Evolutionary conservation across 1,140 invertebrate species (phyloP).

Genomic region (Rhyzopertha dominica): DNA sequence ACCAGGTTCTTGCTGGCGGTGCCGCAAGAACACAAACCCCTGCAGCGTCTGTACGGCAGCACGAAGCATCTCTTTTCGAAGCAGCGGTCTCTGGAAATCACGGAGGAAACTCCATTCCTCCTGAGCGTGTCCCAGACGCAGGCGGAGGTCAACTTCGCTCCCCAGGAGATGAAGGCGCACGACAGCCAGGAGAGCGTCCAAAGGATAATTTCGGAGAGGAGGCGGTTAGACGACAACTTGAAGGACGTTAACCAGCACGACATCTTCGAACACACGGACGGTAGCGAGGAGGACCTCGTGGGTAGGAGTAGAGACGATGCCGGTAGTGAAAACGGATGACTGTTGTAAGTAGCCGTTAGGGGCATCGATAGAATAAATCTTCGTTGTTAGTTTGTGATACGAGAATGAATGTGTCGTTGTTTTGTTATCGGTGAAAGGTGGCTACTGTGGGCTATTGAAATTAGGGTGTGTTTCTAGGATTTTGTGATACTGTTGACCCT

Average conservation of each 20-base stretch:
- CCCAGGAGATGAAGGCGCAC: conserved; percentile 27
- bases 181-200: conserved; percentile 43
- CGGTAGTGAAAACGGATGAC: conserved; percentile 16
- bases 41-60: conserved; percentile 44
- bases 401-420: neutral
- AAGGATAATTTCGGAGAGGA: conserved; percentile 39
- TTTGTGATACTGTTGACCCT: too few relatives aligned
- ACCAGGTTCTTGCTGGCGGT: conserved; percentile 27
- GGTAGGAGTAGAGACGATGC: conserved; percentile 13
- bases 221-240: conserved; percentile 39
- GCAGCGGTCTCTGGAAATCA: conserved; percentile 37
- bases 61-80: conserved; percentile 44
- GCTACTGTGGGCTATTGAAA: neutral
- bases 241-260: conserved; percentile 39
- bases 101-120: conserved; percentile 40
- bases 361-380: conserved; percentile 1
- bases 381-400: too few relatives aligned
- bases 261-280: conserved; percentile 37
- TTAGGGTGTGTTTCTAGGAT: conserved; percentile 2
- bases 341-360: conserved; percentile 10
- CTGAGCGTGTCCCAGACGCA: conserved; percentile 13
- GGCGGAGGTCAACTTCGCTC: conserved; percentile 10
- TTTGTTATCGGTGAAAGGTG: neutral
- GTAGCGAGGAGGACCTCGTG: conserved; percentile 33
- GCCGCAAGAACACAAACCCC: conserved; percentile 31